Base-by-base conservation (phyloP, 1,140 invertebrate genomes). In the Ptiloglossa arizonensis region DNA sequence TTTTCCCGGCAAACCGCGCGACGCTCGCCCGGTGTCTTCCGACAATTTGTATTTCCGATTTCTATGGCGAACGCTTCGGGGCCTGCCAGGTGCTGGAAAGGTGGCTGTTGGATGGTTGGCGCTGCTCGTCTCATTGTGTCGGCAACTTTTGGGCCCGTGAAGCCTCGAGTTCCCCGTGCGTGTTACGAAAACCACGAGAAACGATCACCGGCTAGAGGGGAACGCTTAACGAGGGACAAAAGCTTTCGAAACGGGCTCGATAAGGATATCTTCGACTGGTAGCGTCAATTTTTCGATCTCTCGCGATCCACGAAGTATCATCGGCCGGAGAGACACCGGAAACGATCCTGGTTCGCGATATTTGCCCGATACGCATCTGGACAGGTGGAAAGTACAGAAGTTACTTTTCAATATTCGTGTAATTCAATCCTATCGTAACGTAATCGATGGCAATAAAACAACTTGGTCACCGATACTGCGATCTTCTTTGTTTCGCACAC, bases 11-110 rank as follows among this genome's bases (percentile, higher is more conserved):
- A 68, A 66, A 86, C 79, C 79, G 81, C 84, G 84, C 83, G 80
- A 86, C 83, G 80, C 84, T 81, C 83, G 48, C 48, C 74, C 70
- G 66, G 52, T 78, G 64, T 52, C 60, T 72, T 69, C 70, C 66
- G 81, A 85, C 88, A 90, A 90, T 89, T 90, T 89, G 88, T 89
- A 88, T 89, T 82, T 86, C 82, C 86, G 86, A 87, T 87, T 85
- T 85, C 81, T 85, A 85, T 70, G 79, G 76, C 63, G 79, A 75
- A 82, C 63, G 74, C 76, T 77, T 50, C 72, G 29, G 70, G 54
- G 82, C 75, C 74, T 72, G 81, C 86, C 86, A 87, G 86, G 86
- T 87, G 86, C 75, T 81, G 72, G 67, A 79, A 75, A 78, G 74
- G 68, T 59, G 71, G 64, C 66, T 70, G 29, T 83, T 80, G 60